Percentiles rank a stretch among this genome's conserved stretches.
phyloP scores from a whole-genome alignment of 30 jellyfish, hydroid and myxozoan species.

The Phacellophora camtschatica region DNA sequence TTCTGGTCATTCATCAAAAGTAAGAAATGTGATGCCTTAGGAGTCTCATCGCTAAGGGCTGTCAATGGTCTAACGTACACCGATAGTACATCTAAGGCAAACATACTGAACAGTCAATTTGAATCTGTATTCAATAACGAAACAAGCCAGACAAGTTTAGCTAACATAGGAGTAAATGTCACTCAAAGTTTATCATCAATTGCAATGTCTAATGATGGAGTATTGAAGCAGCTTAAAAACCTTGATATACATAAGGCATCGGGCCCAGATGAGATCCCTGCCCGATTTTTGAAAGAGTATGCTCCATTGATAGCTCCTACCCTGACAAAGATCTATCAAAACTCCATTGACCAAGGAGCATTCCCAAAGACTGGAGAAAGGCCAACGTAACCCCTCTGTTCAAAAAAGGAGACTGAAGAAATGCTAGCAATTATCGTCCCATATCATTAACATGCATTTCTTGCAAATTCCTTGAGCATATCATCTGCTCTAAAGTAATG shows the following conservation, averaged over 20 bases:
- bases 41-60: slow-evolving; percentile 1
- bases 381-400: slow-evolving; percentile 16
- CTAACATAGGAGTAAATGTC: neutral
- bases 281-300: neutral
- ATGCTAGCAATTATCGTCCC: slow-evolving; percentile 16
- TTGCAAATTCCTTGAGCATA: slow-evolving; percentile 24
- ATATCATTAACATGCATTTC: slow-evolving; percentile 22
- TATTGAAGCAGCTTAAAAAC: neutral
- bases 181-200: neutral
- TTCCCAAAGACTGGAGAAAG: slow-evolving; percentile 6
- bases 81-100: neutral
- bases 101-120: neutral
- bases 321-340: neutral
- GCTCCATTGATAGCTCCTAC: slow-evolving; percentile 17
- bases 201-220: neutral
- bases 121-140: slow-evolving; percentile 5
- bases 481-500: slow-evolving; percentile 7
- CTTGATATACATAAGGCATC: neutral
- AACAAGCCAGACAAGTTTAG: neutral
- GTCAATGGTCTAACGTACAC: slow-evolving; percentile 1
- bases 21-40: slow-evolving; percentile 3
- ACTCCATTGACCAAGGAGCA: neutral
- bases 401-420: neutral
- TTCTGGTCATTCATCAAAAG: slow-evolving; percentile 20
- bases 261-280: slow-evolving; percentile 8